These are phyloP conservation scores for Arrhopalites spinosus DNA, from an alignment of 2,888 invertebrate genomes.

Conservation along the genomic window DNA sequence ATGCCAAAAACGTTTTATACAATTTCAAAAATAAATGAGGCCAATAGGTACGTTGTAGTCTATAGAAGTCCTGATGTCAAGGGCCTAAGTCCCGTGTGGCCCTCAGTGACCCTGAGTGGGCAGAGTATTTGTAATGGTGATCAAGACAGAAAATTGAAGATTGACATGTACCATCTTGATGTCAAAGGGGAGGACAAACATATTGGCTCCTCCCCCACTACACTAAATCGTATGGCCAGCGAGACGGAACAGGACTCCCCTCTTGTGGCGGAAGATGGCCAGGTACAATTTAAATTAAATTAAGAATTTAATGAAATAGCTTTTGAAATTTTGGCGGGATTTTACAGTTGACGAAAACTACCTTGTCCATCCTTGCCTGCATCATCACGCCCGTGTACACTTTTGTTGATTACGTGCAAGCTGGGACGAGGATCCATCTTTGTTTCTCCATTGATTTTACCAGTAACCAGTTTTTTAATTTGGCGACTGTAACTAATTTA, in stretches of 20 bases:
- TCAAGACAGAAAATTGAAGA: conserved; percentile 62
- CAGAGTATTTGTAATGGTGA: conserved; percentile 64
- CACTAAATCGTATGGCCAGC: conserved; percentile 59
- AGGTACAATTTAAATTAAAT: too few species aligned
- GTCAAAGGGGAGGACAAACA: conserved; percentile 60
- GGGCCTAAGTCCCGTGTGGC: conserved; percentile 64
- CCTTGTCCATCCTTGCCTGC: neutral
- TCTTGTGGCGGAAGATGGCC: neutral
- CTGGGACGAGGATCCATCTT: neutral
- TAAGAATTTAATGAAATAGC: too few species aligned
- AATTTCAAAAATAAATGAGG: conserved; percentile 60
- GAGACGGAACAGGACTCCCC: conserved; percentile 46
- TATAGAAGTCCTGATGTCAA: conserved; percentile 64
- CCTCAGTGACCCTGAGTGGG: conserved; percentile 61
- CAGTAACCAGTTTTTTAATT: too few species aligned
- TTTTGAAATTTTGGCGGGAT: too few species aligned
- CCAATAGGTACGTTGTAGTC: conserved; percentile 61
- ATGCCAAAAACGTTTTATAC: conserved; percentile 45
- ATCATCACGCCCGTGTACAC: neutral
- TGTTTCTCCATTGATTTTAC: neutral
- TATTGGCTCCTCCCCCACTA: conserved; percentile 62
- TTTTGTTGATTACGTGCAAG: conserved; percentile 1
- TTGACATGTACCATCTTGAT: conserved; percentile 62
- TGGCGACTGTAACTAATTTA: too few species aligned
- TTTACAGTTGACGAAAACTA: neutral